Evolutionary conservation across 2,797 vertebrate species (phyloP), one percentile per base, ranked within the genome.

Genomic region (Tarsius wallacei): DNA sequence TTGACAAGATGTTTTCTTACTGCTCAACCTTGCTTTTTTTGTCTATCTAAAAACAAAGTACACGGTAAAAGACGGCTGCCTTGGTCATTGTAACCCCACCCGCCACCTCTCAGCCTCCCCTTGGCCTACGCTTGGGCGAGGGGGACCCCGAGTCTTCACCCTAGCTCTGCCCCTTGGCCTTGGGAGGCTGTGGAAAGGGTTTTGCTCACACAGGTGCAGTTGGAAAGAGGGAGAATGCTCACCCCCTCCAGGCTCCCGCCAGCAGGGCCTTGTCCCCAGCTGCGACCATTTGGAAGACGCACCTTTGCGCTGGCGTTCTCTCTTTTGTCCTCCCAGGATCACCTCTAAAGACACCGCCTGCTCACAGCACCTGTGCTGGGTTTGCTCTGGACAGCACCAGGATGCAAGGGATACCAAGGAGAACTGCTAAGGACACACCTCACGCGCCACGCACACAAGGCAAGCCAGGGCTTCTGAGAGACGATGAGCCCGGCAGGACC

Each of bases 281-380:
- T 0, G 31, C 33, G 19, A 11, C 1, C 14, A 51, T 2, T 24
- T n/a, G 31, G 57, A 15, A 0, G 10, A 1, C 3, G 7, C 2
- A 33, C n/a, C 19, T 88, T 31, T 21, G 16, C 19, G 0, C 2
- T 1, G 19, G 7, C 19, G 57, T n/a, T 22, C 59, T 66, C 59
- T 49, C 51, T 21, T 17, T 15, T 2, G 0, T 11, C 2, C 7
- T 12, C 3, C 31, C 22, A 24, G n/a, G 59, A 22, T 15, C 10
- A 64, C 42, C 15, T 12, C 55, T 64, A 8, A 47, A 33, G 59
- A 59, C 42, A 19, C 11, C 4, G 10, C n/a, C 15, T 55, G 10
- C 17, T n/a, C 42, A 49, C 6, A 12, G 49, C 61, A 26, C 11
- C 42, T 1, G 0, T 0, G 5, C 17, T 8, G 5, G 47, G 22